These are phyloP conservation scores for Dicentrarchus labrax DNA, from an alignment of 2,113 vertebrate genomes.

Conservation along the genomic window DNA sequence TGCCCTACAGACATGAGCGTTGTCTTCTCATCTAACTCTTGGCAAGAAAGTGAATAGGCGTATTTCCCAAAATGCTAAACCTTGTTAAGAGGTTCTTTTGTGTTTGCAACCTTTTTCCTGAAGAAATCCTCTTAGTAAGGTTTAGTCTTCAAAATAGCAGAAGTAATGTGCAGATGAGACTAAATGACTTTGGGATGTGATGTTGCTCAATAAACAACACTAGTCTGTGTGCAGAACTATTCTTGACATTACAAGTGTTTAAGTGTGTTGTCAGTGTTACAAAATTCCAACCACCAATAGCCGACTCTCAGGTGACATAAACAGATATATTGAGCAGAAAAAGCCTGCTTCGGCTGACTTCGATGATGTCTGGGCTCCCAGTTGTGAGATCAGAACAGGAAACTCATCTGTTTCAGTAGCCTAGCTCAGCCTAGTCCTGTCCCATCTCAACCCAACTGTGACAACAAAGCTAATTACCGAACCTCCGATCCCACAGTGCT, in stretches of 20 bases:
- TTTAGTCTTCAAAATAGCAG: not conserved
- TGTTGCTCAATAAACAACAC: not conserved
- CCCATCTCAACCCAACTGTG: slow-evolving; percentile 69
- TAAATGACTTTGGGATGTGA: not conserved
- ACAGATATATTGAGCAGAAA: not conserved
- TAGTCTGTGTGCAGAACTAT: not conserved
- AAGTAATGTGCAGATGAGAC: not conserved
- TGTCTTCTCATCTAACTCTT: not conserved
- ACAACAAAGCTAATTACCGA: slow-evolving; percentile 75
- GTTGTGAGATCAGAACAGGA: slow-evolving; percentile 47
- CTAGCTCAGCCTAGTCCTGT: slow-evolving; percentile 51
- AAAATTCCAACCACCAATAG: not conserved
- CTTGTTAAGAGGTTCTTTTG: not conserved
- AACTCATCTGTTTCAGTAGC: slow-evolving; percentile 66
- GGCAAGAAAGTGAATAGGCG: not conserved
- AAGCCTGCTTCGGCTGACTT: slow-evolving; percentile 28
- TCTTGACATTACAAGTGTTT: not conserved
- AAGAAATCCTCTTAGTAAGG: no score
- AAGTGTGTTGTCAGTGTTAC: not conserved
- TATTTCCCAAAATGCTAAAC: not conserved
- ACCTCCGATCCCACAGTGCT: slow-evolving; percentile 59
- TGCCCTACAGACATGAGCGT: not conserved
- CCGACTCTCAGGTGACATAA: not conserved
- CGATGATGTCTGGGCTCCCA: slow-evolving; percentile 24
- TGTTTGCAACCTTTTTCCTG: not conserved